Evolutionary conservation across 2,113 vertebrate genomes (phyloP).

Genomic region (Pterocles gutturalis): DNA sequence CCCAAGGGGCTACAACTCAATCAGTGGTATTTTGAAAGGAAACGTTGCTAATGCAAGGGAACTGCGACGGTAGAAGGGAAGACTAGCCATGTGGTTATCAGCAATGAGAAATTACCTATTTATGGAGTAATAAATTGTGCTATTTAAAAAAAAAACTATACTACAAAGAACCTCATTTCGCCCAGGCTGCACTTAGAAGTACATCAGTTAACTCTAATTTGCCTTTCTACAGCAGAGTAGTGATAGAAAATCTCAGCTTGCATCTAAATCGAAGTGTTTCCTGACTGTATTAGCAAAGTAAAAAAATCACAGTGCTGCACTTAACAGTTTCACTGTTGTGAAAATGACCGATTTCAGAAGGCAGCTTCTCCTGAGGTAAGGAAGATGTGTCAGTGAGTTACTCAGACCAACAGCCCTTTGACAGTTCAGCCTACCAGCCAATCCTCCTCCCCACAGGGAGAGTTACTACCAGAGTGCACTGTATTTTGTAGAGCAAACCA

Average conservation of each 20-base stretch:
- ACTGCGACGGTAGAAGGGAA: not conserved
- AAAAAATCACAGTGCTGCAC: not conserved
- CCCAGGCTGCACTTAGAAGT: not conserved
- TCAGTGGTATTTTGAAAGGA: not conserved
- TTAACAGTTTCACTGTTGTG: not conserved
- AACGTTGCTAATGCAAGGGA: not conserved
- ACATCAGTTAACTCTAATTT: not conserved
- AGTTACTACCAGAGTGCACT: not conserved
- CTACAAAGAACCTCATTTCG: not conserved
- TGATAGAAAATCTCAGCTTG: not conserved
- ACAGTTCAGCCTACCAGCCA: not conserved
- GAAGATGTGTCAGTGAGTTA: not conserved
- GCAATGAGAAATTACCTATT: conserved; percentile 10
- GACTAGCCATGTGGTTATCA: not conserved
- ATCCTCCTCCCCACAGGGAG: not conserved
- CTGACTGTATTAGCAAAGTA: not conserved
- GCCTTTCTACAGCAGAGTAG: not conserved
- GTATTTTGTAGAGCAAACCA: not conserved
- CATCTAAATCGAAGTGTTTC: not conserved
- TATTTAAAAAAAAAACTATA: not conserved
- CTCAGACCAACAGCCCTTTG: not conserved
- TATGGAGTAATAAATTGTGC: not conserved
- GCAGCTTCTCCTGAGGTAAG: not conserved
- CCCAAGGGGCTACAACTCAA: conserved; percentile 10
- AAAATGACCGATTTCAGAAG: not conserved